Evolutionary conservation across 2,113 vertebrate genomes (phyloP).

Genomic region (Sturnira hondurensis): DNA sequence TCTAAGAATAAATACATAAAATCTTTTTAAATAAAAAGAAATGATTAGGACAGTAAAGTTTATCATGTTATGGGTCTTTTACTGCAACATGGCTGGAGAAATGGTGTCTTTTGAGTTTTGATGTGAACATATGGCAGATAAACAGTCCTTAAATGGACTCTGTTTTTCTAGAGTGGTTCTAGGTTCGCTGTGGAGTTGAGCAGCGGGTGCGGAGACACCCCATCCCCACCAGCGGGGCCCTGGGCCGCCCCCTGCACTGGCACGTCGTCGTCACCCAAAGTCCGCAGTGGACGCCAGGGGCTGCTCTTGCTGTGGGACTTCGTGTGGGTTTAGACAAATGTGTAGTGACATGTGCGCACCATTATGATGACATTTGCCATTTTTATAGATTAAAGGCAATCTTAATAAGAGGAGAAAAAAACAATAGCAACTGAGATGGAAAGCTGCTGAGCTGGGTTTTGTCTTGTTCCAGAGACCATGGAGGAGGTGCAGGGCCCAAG

Average conservation of each 20-base stretch:
- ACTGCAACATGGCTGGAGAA: not conserved
- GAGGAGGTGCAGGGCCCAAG: constrained; percentile 76
- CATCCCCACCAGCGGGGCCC: fast-evolving
- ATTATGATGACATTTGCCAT: not conserved
- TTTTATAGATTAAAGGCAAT: not conserved
- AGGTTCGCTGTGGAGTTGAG: not conserved
- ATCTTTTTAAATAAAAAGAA: no score
- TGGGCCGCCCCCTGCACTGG: fast-evolving
- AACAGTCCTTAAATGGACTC: not conserved
- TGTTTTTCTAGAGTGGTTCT: not conserved
- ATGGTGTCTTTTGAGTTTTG: not conserved
- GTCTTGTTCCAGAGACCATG: constrained; percentile 79
- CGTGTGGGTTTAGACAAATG: not conserved
- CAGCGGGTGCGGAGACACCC: not conserved
- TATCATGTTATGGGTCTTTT: not conserved
- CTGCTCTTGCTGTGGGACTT: fast-evolving
- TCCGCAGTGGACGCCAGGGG: fast-evolving
- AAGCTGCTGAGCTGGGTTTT: not conserved
- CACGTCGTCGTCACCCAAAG: fast-evolving
- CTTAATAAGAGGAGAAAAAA: no score
- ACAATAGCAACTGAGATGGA: fast-evolving
- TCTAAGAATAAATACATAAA: no score
- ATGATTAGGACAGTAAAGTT: not conserved
- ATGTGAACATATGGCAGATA: not conserved
- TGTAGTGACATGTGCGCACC: not conserved